These are phyloP conservation scores for Rhynchotus rufescens DNA, from an alignment of 2,797 vertebrate species.

Conservation along the genomic window DNA sequence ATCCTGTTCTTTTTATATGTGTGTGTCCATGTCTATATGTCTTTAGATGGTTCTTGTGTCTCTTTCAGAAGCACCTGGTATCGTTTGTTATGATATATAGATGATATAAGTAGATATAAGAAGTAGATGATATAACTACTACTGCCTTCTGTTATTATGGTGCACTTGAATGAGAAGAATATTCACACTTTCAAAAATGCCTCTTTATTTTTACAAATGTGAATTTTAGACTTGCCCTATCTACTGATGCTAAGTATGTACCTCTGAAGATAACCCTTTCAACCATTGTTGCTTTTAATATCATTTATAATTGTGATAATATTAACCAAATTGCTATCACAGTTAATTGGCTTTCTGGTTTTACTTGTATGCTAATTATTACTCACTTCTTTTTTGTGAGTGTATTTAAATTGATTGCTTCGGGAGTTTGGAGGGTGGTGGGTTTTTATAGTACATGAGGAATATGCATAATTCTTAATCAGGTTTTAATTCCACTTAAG, in stretches of 20 bases:
- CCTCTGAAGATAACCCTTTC: background rate
- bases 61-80: background rate
- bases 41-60: background rate
- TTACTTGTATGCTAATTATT: slow-evolving; percentile 39
- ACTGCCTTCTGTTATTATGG: background rate
- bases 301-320: slow-evolving; percentile 23
- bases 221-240: background rate
- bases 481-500: background rate
- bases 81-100: background rate
- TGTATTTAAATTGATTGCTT: slow-evolving; percentile 54
- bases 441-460: background rate
- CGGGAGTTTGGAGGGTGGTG: slow-evolving; percentile 1
- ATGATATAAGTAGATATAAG: no score
- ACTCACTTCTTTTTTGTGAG: background rate
- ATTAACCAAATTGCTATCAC: slow-evolving; percentile 25
- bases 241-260: background rate
- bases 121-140: background rate
- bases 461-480: background rate
- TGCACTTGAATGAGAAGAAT: background rate
- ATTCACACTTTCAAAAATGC: background rate
- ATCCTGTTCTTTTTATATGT: background rate
- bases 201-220: background rate
- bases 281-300: background rate
- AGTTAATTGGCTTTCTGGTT: slow-evolving; percentile 57
- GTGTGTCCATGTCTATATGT: background rate